Base-by-base conservation (phyloP, 37 sponge, comb jelly and placozoan genomes). In the Bolinopsis microptera region DNA sequence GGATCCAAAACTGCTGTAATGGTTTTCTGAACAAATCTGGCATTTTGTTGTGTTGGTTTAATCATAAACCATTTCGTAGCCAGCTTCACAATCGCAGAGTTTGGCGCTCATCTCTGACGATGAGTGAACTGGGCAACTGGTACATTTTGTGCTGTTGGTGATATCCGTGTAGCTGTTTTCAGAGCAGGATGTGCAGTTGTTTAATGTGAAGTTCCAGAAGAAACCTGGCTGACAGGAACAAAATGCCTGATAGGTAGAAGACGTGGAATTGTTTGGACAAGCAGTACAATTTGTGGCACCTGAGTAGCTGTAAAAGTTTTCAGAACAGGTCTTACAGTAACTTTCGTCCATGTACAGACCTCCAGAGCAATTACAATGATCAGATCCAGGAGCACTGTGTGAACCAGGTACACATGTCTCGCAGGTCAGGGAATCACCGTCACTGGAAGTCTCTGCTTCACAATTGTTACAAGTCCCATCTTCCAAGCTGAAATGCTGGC, bases 261-360 rank as follows among this genome's bases (percentile, higher is more conserved):
- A 77, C 3, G 35, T 77, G 80, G 9, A 35, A 3, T 77, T 35
- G 9, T 21, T 36, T 3, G 80, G 80, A 77, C 80, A 77, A 32
- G 35, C 37, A 35, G 80, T 77, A 32, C 80, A 77, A 32, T 35
- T 77, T 77, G 80, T 77, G 18, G 33, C 32, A 22, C 80, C 80
- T 32, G 80, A 32, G 80, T 77, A 77, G 80, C 80, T 77, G 80
- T 77, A 77, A 32, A 32, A 77, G 37, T 77, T 35, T 2, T 77
- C 37, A 2, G 80, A 36, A 77, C 80, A 77, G 21, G 21, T 35
- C 35, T 77, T 9, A 32, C 80, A 77, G 28, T 27, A 16, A 16
- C 35, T 36, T 13, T 77, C 32, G 5, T 32, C 32, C 80, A 13
- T 16, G 35, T 22, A 35, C 34, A 77, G 35, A 32, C 80, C 80